phyloP scores from a whole-genome alignment of 2,797 vertebrate genomes.

The Menidia menidia region DNA sequence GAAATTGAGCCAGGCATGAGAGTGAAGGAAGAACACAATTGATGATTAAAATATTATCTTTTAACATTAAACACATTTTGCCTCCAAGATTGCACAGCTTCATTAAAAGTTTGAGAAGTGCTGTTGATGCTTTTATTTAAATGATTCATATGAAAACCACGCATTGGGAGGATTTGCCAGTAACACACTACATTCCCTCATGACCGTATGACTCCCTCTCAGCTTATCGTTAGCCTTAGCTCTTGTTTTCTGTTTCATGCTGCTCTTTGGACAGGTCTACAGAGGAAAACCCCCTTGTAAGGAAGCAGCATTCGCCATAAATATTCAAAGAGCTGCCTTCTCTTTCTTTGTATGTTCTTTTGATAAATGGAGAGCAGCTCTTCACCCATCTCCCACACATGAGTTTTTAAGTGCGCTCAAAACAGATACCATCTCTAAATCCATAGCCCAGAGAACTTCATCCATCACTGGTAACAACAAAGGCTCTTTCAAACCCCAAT shows the following conservation, averaged over 20 bases:
- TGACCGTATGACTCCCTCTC: constrained; percentile 52
- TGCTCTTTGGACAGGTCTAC: constrained; percentile 53
- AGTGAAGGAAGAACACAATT: constrained; percentile 13
- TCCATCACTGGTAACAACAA: constrained; percentile 70
- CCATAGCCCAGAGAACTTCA: constrained; percentile 36
- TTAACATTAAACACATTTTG: constrained; percentile 17
- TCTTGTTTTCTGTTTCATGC: constrained; percentile 57
- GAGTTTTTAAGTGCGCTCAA: constrained; percentile 37
- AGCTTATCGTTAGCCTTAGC: constrained; percentile 48
- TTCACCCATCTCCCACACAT: constrained; percentile 38
- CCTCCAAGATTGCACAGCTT: constrained; percentile 9
- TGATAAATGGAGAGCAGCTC: constrained; percentile 38
- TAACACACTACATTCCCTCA: constrained; percentile 51
- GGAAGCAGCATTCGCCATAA: constrained; percentile 45
- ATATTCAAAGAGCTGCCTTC: constrained; percentile 56
- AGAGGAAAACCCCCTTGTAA: constrained; percentile 63
- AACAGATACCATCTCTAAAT: constrained; percentile 61
- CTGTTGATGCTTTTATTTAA: constrained; percentile 42
- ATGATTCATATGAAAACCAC: constrained; percentile 70
- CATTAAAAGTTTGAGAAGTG: constrained; percentile 21
- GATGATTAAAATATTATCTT: constrained; percentile 14
- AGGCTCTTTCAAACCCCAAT: constrained; percentile 52
- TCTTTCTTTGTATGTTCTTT: constrained; percentile 24
- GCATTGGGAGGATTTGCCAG: constrained; percentile 54
- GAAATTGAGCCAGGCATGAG: neutral